Evolutionary conservation across 2,797 vertebrate species (phyloP).

Genomic region (Catostomus latipinnis): DNA sequence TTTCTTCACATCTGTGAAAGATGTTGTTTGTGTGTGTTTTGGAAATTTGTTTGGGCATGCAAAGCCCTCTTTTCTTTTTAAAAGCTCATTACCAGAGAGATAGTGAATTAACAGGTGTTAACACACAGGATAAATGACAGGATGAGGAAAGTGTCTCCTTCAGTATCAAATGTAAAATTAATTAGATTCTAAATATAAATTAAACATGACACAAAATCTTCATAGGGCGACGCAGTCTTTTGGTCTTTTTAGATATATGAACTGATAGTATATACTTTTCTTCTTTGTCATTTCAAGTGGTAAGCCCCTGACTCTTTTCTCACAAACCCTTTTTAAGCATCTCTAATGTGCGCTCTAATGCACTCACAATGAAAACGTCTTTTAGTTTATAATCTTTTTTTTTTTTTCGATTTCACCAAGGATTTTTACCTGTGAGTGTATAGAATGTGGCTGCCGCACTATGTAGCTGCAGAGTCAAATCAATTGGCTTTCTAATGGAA

Average conservation of each 20-base stretch:
- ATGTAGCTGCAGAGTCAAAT: conserved; percentile 68
- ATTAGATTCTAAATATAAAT: conserved; percentile 55
- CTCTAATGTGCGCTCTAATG: conserved; percentile 51
- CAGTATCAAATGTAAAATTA: conserved; percentile 59
- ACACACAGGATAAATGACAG: conserved; percentile 59
- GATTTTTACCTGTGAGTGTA: conserved; percentile 53
- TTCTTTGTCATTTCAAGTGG: conserved; percentile 8
- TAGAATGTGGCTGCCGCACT: conserved; percentile 3
- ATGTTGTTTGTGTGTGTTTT: conserved; percentile 28
- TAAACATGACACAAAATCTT: conserved; percentile 44
- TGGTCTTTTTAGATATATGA: conserved; percentile 44
- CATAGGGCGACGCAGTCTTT: conserved; percentile 40
- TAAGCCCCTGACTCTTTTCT: conserved; percentile 45
- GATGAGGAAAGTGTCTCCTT: conserved; percentile 54
- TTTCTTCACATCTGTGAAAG: conserved; percentile 13
- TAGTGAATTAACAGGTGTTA: conserved; percentile 61
- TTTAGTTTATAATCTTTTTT: conserved; percentile 25
- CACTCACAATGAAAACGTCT: conserved; percentile 44
- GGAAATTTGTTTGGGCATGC: conserved; percentile 47
- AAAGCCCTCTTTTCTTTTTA: conserved; percentile 51
- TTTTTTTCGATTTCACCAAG: conserved; percentile 45
- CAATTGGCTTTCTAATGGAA: conserved; percentile 83
- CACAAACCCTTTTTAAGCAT: conserved; percentile 42
- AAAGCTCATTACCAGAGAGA: conserved; percentile 56
- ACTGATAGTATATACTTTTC: conserved; percentile 40